Percentiles rank a stretch among this genome's conserved stretches.
phyloP scores from a whole-genome alignment of 1,140 invertebrate species.

The Scaptomyza graminum region DNA sequence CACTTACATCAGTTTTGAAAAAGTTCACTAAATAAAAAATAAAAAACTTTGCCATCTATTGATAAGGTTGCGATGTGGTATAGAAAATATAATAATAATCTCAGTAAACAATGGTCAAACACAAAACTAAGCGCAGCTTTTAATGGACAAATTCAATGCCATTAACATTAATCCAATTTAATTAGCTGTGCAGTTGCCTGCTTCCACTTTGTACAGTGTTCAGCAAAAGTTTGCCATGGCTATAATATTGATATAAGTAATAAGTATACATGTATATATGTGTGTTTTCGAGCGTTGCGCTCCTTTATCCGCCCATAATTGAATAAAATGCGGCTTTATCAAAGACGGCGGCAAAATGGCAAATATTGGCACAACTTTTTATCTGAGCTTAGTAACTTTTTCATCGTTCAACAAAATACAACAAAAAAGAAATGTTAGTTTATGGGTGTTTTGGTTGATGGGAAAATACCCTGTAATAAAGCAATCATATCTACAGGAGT shows the following conservation, averaged over 20 bases:
- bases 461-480: conserved; percentile 4
- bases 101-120: conserved; percentile 39
- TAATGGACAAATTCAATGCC: conserved; percentile 24
- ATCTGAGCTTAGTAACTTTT: conserved; percentile 65
- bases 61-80: conserved; percentile 38
- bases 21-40: too few relatives aligned
- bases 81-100: conserved; percentile 24
- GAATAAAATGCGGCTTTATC: conserved; percentile 66
- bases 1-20: conserved; percentile 49
- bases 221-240: conserved; percentile 21
- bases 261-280: not conserved
- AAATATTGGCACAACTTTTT: conserved; percentile 74
- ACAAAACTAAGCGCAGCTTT: conserved; percentile 38
- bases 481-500: too few relatives aligned
- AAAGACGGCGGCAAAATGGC: conserved; percentile 54
- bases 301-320: conserved; percentile 72
- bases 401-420: conserved; percentile 22
- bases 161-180: conserved; percentile 66
- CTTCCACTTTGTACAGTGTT: conserved; percentile 7
- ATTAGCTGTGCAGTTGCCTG: conserved; percentile 49
- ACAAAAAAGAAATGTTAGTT: not conserved
- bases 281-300: conserved; percentile 35
- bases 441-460: not conserved
- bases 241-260: conserved; percentile 31
- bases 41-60: too few relatives aligned